Conservation (phyloP, 2,113 vertebrate genomes). For the Pluvialis apricaria region DNA sequence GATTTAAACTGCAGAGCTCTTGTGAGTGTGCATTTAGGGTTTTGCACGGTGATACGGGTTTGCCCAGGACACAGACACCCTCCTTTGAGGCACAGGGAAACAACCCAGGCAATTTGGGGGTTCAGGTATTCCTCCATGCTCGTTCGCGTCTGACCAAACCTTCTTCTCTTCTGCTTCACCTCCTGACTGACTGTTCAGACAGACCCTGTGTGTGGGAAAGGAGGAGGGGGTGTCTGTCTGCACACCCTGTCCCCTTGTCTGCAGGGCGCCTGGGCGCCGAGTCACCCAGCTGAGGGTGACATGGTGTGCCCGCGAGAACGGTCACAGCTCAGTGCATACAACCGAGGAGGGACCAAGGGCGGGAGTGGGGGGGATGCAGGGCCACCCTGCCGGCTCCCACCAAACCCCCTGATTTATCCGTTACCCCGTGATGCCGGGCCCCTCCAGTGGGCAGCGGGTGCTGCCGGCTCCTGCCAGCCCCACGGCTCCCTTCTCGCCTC, state of each 20-base stretch:
- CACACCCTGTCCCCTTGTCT: background rate
- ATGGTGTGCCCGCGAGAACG: accelerated
- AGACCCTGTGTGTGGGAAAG: background rate
- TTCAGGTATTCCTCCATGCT: background rate
- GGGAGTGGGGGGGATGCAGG: background rate
- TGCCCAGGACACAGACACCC: background rate
- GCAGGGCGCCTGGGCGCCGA: accelerated
- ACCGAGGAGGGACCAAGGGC: accelerated
- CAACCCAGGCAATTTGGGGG: accelerated
- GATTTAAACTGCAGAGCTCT: background rate
- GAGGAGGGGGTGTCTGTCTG: background rate
- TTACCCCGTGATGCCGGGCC: accelerated
- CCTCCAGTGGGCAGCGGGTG: background rate
- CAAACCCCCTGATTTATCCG: accelerated
- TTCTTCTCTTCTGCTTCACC: background rate
- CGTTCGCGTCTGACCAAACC: accelerated
- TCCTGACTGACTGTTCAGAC: background rate
- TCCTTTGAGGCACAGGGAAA: background rate
- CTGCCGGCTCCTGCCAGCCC: background rate
- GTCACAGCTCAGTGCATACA: background rate
- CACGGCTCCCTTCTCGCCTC: background rate
- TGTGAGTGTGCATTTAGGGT: background rate
- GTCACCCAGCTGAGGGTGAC: background rate
- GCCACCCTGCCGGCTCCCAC: background rate
- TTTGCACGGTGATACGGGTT: accelerated